Evolutionary conservation across 1,140 invertebrate species (phyloP), one percentile per base, ranked within the genome.

Genomic region (Scylla paramamosain): DNA sequence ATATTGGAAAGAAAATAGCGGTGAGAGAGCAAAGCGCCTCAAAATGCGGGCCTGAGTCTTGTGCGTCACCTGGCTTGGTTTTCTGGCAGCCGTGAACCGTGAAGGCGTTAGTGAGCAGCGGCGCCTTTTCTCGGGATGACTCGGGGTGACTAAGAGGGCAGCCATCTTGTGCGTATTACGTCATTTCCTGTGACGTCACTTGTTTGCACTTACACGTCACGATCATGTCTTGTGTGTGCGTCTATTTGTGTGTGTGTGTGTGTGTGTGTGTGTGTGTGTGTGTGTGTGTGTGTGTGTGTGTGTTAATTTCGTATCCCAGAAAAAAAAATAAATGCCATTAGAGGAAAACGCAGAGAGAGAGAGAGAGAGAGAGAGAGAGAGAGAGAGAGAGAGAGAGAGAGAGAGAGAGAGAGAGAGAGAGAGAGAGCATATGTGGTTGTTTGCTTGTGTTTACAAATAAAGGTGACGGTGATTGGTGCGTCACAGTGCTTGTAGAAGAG

Each of bases 351-450:
- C n/a, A 20, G 4, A 77, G 67, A 77, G 67, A 77, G 52, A 59
- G 52, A 59, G 52, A 59, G 52, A 59, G 52, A 59, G 67, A 77
- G 67, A 77, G 67, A 77, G 67, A 59, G 52, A 59, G 52, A 59
- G 52, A 59, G 52, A 59, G 67, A 77, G 67, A 77, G 67, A 77
- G 67, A 77, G 67, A 77, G 67, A 77, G 67, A 77, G 67, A 77
- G 67, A 77, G 67, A 77, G 67, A 77, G 67, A 77, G 67, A 77
- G 67, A 77, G 67, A 77, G 67, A 77, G 67, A 77, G 25, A 77
- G n/a, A n/a, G 20, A 77, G 67, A 25, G n/a, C 12, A n/a, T n/a
- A 20, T 59, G 52, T 59, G 6, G 20, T 77, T 77, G 67, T 77
- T 77, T 77, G 67, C 67, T 77, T 77, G 20, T 77, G 67, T 77